Percentiles rank a stretch among this genome's conserved stretches.
Evolutionary conservation across 2,113 vertebrate species (phyloP).

Genomic region (Eurypyga helias): DNA sequence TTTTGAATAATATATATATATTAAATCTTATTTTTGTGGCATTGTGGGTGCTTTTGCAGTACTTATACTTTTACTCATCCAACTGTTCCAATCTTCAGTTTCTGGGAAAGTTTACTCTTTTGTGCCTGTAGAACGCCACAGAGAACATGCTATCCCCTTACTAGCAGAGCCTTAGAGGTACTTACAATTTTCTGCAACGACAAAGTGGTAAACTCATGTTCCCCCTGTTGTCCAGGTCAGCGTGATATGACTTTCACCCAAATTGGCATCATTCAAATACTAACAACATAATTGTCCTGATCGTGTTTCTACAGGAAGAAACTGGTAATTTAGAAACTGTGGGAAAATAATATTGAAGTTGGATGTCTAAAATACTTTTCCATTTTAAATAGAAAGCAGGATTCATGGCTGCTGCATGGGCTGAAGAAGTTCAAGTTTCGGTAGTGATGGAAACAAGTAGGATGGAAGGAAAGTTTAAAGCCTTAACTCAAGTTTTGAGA

Average conservation of each 20-base stretch:
- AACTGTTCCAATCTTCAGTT: neutral
- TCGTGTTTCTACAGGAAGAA: neutral
- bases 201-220: neutral
- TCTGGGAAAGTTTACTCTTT: neutral
- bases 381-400: neutral
- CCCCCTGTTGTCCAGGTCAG: neutral
- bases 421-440: neutral
- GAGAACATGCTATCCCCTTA: neutral
- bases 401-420: neutral
- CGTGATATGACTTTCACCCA: neutral
- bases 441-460: neutral
- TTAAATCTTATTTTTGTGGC: slow-evolving; percentile 6
- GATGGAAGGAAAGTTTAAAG: neutral
- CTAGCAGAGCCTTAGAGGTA: neutral
- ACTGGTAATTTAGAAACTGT: neutral
- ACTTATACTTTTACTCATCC: slow-evolving; percentile 21
- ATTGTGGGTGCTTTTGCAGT: slow-evolving; percentile 16
- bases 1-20: too few species aligned
- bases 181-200: neutral
- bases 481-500: neutral
- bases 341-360: neutral
- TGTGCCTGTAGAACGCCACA: neutral
- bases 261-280: neutral
- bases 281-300: neutral
- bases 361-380: neutral